These are phyloP conservation scores for Saguinus oedipus DNA, from an alignment of 2,797 vertebrate species.

Conservation along the genomic window DNA sequence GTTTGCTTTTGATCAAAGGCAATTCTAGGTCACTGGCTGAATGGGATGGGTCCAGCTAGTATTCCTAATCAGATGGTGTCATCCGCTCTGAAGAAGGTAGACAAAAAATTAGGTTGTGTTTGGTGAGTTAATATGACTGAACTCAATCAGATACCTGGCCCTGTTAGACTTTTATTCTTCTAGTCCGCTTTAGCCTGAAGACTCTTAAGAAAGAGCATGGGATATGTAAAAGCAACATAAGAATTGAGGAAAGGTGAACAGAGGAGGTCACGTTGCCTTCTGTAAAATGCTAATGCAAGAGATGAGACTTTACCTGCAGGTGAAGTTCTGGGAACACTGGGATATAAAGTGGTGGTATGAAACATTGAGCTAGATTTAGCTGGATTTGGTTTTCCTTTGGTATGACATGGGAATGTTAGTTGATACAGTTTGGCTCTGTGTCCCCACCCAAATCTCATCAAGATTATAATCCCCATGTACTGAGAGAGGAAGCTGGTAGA, in stretches of 20 bases:
- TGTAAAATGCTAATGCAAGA: no score
- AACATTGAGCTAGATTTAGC: neutral
- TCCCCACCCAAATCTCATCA: neutral
- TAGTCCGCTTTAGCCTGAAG: neutral
- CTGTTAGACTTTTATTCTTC: neutral
- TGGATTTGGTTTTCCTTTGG: neutral
- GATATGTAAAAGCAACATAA: accelerated
- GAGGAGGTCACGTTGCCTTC: accelerated
- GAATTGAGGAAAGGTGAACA: no score
- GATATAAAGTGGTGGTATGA: accelerated
- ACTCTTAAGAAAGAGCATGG: neutral
- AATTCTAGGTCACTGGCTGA: constrained; percentile 81
- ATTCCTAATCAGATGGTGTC: constrained; percentile 25
- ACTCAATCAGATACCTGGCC: neutral
- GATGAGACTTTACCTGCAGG: neutral
- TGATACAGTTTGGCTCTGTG: neutral
- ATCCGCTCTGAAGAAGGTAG: neutral
- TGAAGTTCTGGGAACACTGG: neutral
- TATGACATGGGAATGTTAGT: neutral
- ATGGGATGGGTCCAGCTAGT: constrained; percentile 48
- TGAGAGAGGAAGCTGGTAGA: neutral
- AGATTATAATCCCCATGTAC: neutral
- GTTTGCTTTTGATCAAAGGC: constrained; percentile 81
- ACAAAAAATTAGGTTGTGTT: neutral
- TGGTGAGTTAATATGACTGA: neutral